A percentile compares a stretch with the other conserved stretches of the same genome.
Conservation (phyloP, 2,797 vertebrate genomes). For the Malacoraja senta region DNA sequence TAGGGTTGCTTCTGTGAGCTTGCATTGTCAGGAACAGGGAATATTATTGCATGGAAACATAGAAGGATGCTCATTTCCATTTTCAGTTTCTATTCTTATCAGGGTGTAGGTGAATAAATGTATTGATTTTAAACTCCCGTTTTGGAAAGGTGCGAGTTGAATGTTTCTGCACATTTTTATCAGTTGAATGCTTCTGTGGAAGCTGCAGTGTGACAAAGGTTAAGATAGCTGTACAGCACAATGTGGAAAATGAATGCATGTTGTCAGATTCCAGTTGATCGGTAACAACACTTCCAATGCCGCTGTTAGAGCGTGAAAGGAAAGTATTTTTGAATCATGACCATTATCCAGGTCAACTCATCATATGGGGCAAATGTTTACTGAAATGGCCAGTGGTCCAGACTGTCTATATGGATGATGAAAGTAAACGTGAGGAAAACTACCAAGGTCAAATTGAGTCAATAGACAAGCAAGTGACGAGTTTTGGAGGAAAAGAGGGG, state of each 20-base stretch:
- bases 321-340: background rate
- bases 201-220: too few relatives aligned
- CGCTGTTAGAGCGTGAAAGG: background rate
- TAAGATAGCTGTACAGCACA: too few relatives aligned
- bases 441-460: background rate
- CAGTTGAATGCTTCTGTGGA: background rate
- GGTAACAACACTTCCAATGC: background rate
- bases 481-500: background rate
- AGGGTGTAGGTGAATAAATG: background rate
- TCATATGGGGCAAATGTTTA: background rate
- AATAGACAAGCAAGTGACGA: background rate
- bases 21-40: background rate
- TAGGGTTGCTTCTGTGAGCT: background rate
- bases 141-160: background rate
- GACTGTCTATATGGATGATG: background rate
- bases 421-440: background rate
- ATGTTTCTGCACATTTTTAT: background rate
- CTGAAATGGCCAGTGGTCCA: background rate
- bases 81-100: background rate
- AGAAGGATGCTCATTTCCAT: background rate
- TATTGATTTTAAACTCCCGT: background rate
- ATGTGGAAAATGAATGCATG: too few relatives aligned
- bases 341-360: background rate
- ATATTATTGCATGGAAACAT: background rate
- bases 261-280: too few relatives aligned